Conservation (phyloP, 2,797 vertebrate genomes). For the Halcyon smyrnensis region DNA sequence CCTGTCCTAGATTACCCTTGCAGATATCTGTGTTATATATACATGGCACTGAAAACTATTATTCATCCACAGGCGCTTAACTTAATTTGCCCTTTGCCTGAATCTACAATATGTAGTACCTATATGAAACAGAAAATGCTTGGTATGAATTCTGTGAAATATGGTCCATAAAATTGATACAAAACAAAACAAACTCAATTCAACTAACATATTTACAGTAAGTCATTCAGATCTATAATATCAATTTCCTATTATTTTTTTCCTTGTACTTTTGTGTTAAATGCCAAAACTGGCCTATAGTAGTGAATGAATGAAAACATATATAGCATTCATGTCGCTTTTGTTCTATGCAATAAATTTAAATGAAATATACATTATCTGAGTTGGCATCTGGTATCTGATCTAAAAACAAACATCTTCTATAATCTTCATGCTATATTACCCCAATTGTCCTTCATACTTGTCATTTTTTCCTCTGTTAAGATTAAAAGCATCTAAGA, state of each 20-base stretch:
- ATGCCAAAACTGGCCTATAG: background rate
- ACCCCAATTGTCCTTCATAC: background rate
- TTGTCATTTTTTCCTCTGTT: background rate
- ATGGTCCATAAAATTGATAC: background rate
- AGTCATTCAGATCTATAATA: background rate
- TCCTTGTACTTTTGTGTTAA: background rate
- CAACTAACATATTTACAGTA: background rate
- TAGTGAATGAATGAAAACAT: background rate
- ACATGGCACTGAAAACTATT: background rate
- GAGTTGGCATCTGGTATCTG: background rate
- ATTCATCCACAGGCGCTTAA: background rate
- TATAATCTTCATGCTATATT: background rate
- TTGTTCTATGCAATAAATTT: slow-evolving; percentile 19
- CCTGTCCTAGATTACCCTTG: background rate
- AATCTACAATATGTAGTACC: background rate
- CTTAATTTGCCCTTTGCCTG: background rate
- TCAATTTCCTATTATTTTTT: background rate
- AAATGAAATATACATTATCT: background rate
- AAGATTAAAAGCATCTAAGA: background rate
- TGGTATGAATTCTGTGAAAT: slow-evolving; percentile 21
- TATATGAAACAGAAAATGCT: background rate
- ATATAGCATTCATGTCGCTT: background rate
- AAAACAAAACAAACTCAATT: background rate
- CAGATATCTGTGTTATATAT: background rate
- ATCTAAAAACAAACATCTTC: background rate